Evolutionary conservation across 2,797 vertebrate species (phyloP), one percentile per base, ranked within the genome.

Genomic region (Antennarius maculatus): DNA sequence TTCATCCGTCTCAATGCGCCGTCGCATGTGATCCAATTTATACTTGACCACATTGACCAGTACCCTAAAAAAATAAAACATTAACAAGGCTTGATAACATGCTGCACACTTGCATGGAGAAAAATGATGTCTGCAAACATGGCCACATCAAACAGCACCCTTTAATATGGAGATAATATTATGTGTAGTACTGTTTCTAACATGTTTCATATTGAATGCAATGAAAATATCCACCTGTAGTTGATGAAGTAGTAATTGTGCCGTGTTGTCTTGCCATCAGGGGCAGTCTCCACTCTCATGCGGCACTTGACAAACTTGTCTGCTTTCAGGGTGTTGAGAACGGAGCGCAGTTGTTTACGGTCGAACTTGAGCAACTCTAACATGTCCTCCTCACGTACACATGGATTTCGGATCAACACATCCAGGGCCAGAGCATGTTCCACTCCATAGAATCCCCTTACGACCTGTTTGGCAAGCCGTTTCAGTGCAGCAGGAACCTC

Each of bases 231-330:
- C 0, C 50, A 63, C 91, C 90, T 91, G 87, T 99, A 99, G 90
- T 97, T 99, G 87, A 99, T 98, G 86, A 98, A 99, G 73, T 99
- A 99, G 85, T 98, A 99, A 90, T 99, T 99, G 78, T 99, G 98
- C 1, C 97, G 91, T 0, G 98, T 99, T 7, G 97, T 96, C 89
- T 99, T 99, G 71, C 97, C 97, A 29, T 99, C 98, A 0, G 94
- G 92, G 7, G 97, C 96, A 0, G 97, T 99, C 90, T 99, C 98
- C 53, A 99, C 96, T 37, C 97, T 94, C 97, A 99, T 97, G 56
- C 97, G 95, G 86, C 97, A 98, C 79, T 99, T 99, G 76, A 99
- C 96, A 76, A 99, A 98, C 86, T 99, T 99, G 91, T 99, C 98
- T 4, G 93, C 93, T 81, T 99, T 99, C 52, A 99, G 93, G 3